Conservation (phyloP, 2,888 invertebrate genomes). For the Thysanoteuthis rhombus region DNA sequence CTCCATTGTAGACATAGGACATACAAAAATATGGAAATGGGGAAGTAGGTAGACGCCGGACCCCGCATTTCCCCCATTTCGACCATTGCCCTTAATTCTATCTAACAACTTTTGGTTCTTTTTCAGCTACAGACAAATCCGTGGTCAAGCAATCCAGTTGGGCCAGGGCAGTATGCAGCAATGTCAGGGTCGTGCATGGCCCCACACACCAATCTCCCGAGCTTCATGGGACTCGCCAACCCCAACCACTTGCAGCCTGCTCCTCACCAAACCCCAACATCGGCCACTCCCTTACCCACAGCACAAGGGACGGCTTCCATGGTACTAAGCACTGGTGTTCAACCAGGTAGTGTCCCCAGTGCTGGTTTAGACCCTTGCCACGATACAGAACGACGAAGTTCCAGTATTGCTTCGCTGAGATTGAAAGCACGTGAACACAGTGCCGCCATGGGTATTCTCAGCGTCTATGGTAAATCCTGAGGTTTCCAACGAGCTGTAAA, state of each 20-base stretch:
- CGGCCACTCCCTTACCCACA: slow-evolving; percentile 31
- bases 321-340: neutral
- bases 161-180: slow-evolving; percentile 30
- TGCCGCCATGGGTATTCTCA: slow-evolving; percentile 57
- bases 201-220: slow-evolving; percentile 55
- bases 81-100: neutral
- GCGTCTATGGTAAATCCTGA: slow-evolving; percentile 52
- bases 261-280: slow-evolving; percentile 39
- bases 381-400: slow-evolving; percentile 57
- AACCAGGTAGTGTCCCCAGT: neutral
- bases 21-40: no score
- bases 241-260: slow-evolving; percentile 44
- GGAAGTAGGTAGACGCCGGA: no score
- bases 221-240: slow-evolving; percentile 60
- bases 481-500: neutral
- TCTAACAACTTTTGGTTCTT: neutral
- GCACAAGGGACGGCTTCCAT: slow-evolving; percentile 34
- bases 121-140: slow-evolving; percentile 52
- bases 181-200: slow-evolving; percentile 54
- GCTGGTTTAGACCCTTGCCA: slow-evolving; percentile 45
- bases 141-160: slow-evolving; percentile 49
- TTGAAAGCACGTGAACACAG: slow-evolving; percentile 65
- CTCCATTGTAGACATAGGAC: no score
- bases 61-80: neutral
- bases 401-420: slow-evolving; percentile 63